Evolutionary conservation across 2,797 vertebrate species (phyloP), one percentile per base, ranked within the genome.

Genomic region (Cetoscarus ocellatus): DNA sequence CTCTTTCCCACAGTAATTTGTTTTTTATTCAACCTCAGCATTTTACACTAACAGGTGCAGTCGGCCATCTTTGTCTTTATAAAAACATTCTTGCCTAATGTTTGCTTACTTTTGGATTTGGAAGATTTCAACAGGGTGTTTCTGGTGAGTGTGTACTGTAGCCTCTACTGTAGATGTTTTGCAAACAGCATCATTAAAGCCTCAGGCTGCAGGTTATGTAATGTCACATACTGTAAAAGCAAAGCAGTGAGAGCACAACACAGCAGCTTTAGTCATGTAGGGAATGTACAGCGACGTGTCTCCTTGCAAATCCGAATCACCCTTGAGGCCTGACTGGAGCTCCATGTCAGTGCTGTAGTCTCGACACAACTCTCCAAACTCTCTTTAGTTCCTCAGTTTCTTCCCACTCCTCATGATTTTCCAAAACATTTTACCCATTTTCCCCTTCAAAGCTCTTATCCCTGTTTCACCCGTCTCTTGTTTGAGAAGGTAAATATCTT

Each of bases 401-500:
- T n/a, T 36, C 40, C 17, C 34, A 15, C 35, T 38, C 35, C 3
- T 13, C 2, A 1, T n/a, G 19, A 4, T 70, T 73, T 72, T 70
- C 18, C 61, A 9, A 10, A 66, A 62, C 8, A 6, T 63, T 57
- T 56, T 44, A 8, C 3, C 8, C 48, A 38, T 38, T 10, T 3
- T 48, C 7, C 51, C 27, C 19, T 15, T 65, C 6, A 3, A 42
- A 67, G 35, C 43, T 15, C 47, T 12, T 47, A 40, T 48, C n/a
- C 53, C 50, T 14, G 14, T 35, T 58, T 15, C 19, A n/a, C 50
- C 47, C 45, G 7, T 39, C 43, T 42, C 43, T 38, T 75, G 45
- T 82, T 67, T 70, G 61, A 61, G 12, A 17, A 3, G 67, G 35
- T 73, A 56, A 74, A 75, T 61, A 73, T 52, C 73, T 42, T 57